Conservation (phyloP, 2,113 vertebrate genomes). For the Tupaia tana region DNA sequence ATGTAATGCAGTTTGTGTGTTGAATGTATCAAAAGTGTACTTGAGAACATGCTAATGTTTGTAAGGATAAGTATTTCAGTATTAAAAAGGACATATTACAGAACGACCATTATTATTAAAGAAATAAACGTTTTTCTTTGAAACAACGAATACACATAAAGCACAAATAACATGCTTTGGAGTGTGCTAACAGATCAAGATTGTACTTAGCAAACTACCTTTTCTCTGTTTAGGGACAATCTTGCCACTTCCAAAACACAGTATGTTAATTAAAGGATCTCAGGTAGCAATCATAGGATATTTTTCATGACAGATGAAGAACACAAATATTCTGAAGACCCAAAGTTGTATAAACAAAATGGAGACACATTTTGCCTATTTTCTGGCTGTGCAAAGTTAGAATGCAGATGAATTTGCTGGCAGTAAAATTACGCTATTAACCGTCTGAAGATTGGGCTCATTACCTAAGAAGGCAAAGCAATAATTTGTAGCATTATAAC, state of each 20-base stretch:
- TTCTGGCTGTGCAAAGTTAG: background rate
- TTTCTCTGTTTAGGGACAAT: conserved; percentile 57
- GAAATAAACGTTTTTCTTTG: background rate
- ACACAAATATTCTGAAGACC: conserved; percentile 27
- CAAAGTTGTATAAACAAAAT: conserved; percentile 14
- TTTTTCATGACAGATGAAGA: conserved; percentile 50
- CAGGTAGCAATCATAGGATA: conserved; percentile 41
- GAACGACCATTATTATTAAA: background rate
- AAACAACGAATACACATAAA: conserved; percentile 32
- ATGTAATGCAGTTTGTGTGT: background rate
- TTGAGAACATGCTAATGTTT: background rate
- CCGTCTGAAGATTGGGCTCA: conserved; percentile 42
- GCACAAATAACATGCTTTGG: background rate
- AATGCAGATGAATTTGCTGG: conserved; percentile 33
- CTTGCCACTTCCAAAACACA: conserved; percentile 21
- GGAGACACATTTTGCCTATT: conserved; percentile 36
- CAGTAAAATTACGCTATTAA: conserved; percentile 44
- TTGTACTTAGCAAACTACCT: background rate
- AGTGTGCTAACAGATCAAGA: background rate
- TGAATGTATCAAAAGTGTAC: background rate
- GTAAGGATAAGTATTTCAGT: background rate
- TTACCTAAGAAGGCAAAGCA: conserved; percentile 57
- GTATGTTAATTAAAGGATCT: conserved; percentile 26
- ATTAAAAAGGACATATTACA: background rate
- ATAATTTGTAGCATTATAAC: conserved; percentile 9